phyloP scores from a whole-genome alignment of 2,113 vertebrate species.

The Coregonus clupeaformis region DNA sequence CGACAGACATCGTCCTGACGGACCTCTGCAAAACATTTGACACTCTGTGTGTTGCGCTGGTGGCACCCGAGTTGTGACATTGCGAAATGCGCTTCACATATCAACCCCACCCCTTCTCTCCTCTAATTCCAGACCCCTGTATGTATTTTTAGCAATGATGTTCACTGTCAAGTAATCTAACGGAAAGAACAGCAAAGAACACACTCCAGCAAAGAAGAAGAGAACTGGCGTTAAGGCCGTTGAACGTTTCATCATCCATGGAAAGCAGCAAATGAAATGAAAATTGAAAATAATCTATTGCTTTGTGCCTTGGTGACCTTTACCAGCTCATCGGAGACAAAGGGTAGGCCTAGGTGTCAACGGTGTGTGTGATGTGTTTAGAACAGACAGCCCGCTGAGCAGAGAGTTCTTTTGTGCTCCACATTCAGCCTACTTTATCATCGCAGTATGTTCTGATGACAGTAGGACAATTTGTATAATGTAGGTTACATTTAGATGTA shows the following conservation, averaged over 20 bases:
- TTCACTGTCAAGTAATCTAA: constrained; percentile 66
- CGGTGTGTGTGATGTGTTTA: neutral
- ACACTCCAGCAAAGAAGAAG: constrained; percentile 20
- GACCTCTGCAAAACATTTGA: neutral
- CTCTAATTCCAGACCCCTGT: constrained; percentile 67
- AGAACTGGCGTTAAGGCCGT: constrained; percentile 12
- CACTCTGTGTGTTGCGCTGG: no score
- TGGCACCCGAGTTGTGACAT: neutral
- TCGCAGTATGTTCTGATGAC: constrained; percentile 27
- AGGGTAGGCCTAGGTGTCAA: constrained; percentile 47
- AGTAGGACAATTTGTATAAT: neutral
- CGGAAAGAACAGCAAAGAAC: constrained; percentile 48
- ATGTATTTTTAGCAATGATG: constrained; percentile 73
- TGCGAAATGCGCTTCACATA: neutral
- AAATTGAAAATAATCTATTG: constrained; percentile 29
- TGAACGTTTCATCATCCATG: constrained; percentile 7
- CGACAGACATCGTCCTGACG: neutral
- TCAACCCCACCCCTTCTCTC: constrained; percentile 44
- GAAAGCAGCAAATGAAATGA: constrained; percentile 49
- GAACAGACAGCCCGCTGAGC: constrained; percentile 28
- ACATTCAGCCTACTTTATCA: constrained; percentile 7
- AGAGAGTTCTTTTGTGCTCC: constrained; percentile 14
- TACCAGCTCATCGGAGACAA: constrained; percentile 45
- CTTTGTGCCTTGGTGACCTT: constrained; percentile 50
- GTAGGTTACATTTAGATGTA: neutral